phyloP scores from a whole-genome alignment of 2,113 vertebrate genomes.

The Ammodytes dubius region DNA sequence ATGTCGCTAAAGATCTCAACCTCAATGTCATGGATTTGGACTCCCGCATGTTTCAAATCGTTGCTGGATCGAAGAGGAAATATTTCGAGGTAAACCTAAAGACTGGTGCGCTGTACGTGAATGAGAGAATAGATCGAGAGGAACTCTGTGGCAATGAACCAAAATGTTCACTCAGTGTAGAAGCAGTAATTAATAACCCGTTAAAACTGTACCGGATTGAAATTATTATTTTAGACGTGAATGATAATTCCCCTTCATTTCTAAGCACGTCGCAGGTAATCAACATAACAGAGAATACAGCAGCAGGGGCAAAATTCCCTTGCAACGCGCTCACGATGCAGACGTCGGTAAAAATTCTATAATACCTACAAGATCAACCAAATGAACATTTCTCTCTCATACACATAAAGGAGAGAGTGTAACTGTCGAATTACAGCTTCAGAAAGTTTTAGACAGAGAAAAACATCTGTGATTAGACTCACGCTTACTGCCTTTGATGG shows the following conservation, averaged over 20 bases:
- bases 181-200: slow-evolving; percentile 70
- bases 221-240: slow-evolving; percentile 72
- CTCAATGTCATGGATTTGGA: slow-evolving; percentile 69
- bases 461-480: slow-evolving; percentile 83
- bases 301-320: slow-evolving; percentile 54
- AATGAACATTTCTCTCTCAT: slow-evolving; percentile 74
- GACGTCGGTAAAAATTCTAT: slow-evolving; percentile 80
- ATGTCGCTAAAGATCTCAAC: slow-evolving; percentile 76
- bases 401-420: slow-evolving; percentile 68
- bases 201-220: slow-evolving; percentile 73
- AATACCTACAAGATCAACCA: slow-evolving; percentile 67
- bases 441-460: slow-evolving; percentile 87
- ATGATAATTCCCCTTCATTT: slow-evolving; percentile 80
- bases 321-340: slow-evolving; percentile 67
- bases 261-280: not conserved
- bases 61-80: slow-evolving; percentile 67
- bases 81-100: slow-evolving; percentile 77
- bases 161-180: slow-evolving; percentile 9
- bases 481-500: slow-evolving; percentile 89
- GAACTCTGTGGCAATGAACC: slow-evolving; percentile 14
- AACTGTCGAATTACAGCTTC: slow-evolving; percentile 84
- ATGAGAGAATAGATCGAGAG: slow-evolving; percentile 61
- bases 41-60: slow-evolving; percentile 73
- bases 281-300: slow-evolving; percentile 49
- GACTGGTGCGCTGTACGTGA: slow-evolving; percentile 74